Conservation (phyloP, 1,140 invertebrate species). For the Drosophila setifemur region DNA sequence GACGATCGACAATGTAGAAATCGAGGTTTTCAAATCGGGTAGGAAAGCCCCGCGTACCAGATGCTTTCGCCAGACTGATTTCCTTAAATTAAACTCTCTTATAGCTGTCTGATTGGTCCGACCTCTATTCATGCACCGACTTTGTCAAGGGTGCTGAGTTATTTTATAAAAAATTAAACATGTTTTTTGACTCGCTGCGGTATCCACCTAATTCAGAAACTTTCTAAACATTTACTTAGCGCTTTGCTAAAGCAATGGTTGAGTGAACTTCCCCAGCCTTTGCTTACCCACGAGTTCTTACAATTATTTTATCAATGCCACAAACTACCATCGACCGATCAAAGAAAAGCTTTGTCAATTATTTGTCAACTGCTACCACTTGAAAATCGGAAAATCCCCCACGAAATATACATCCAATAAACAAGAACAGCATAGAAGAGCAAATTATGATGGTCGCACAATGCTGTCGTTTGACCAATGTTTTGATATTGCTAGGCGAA, state of each 20-base stretch:
- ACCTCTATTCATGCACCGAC: no score
- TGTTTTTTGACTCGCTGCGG: no score
- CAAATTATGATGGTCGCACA: slow-evolving; percentile 92
- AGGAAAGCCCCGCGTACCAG: no score
- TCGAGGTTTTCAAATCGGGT: no score
- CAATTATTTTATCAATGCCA: slow-evolving; percentile 95
- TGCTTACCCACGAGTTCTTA: slow-evolving; percentile 92
- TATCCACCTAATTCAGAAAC: no score
- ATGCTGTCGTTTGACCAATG: slow-evolving; percentile 91
- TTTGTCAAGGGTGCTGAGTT: no score
- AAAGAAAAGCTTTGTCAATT: slow-evolving; percentile 89
- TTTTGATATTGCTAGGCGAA: slow-evolving; percentile 88
- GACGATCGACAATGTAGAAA: no score
- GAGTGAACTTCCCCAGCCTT: slow-evolving; percentile 91
- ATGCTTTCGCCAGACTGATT: no score
- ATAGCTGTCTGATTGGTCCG: no score
- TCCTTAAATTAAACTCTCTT: no score
- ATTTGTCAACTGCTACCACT: slow-evolving; percentile 91
- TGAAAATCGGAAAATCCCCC: slow-evolving; percentile 92
- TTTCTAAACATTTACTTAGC: no score
- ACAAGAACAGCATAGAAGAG: slow-evolving; percentile 84
- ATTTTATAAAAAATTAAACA: no score
- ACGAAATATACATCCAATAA: slow-evolving; percentile 77
- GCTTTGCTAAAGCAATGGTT: slow-evolving; percentile 91
- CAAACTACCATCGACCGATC: slow-evolving; percentile 84